These are phyloP conservation scores for Nymphalis c-album DNA, from an alignment of 2,888 invertebrate genomes.

Conservation along the genomic window DNA sequence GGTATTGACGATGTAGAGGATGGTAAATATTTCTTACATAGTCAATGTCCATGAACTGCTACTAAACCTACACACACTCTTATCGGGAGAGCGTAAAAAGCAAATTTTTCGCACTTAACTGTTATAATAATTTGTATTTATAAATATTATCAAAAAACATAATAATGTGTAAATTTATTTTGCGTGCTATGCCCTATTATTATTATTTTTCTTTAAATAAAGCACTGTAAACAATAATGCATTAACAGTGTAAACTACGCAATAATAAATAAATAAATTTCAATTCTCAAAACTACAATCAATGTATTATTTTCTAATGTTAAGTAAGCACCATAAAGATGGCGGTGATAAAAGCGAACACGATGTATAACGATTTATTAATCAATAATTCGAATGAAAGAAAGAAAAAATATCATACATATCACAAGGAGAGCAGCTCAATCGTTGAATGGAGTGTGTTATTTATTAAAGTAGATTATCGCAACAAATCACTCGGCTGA, in stretches of 20 bases:
- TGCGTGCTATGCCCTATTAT: background rate
- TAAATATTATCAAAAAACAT: too few relatives aligned
- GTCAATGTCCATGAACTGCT: too few relatives aligned
- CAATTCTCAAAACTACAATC: too few relatives aligned
- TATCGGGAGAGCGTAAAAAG: too few relatives aligned
- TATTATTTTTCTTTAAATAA: background rate
- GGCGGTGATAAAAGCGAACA: background rate
- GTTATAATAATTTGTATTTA: too few relatives aligned
- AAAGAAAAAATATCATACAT: conserved; percentile 33
- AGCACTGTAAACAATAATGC: background rate
- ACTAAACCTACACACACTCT: too few relatives aligned
- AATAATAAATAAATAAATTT: too few relatives aligned
- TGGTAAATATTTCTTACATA: too few relatives aligned
- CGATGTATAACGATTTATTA: conserved; percentile 19
- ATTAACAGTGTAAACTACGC: too few relatives aligned
- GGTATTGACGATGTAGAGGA: too few relatives aligned
- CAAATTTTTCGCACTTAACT: too few relatives aligned
- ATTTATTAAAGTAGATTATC: conserved; percentile 79
- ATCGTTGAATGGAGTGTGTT: conserved; percentile 71
- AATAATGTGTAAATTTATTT: background rate
- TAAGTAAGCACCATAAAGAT: conserved; percentile 50
- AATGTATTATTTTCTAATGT: conserved; percentile 31
- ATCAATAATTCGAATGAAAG: conserved; percentile 27
- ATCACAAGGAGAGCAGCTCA: conserved; percentile 72
- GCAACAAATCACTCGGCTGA: conserved; percentile 76